Percentiles rank a stretch among this genome's conserved stretches.
These are phyloP conservation scores for Macrophya alboannulata DNA, from an alignment of 2,888 invertebrate species.

Conservation along the genomic window DNA sequence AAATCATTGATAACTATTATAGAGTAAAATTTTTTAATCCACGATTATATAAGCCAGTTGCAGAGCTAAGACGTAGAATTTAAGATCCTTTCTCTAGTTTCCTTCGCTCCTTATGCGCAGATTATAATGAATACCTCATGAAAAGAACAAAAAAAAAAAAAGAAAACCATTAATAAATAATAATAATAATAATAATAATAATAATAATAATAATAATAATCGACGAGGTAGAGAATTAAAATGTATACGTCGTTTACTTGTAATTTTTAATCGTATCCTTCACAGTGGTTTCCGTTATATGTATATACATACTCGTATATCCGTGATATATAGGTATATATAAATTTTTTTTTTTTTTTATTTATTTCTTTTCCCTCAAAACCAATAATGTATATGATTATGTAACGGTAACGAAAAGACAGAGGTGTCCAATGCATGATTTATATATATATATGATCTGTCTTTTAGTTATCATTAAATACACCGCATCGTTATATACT, in stretches of 20 bases:
- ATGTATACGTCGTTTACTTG: slow-evolving; percentile 35
- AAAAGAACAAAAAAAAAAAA: background rate
- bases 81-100: slow-evolving; percentile 23
- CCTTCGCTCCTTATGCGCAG: slow-evolving; percentile 29
- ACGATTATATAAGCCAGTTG: background rate
- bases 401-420: slow-evolving; percentile 27
- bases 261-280: slow-evolving; percentile 42
- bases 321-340: background rate
- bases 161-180: background rate
- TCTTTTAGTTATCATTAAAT: slow-evolving; percentile 13
- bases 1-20: slow-evolving; percentile 1
- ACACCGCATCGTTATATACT: slow-evolving; percentile 17
- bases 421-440: slow-evolving; percentile 10
- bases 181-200: slow-evolving; percentile 32
- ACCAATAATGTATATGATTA: slow-evolving; percentile 18
- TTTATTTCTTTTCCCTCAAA: background rate
- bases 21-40: background rate
- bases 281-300: background rate
- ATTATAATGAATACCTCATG: background rate
- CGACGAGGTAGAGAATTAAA: slow-evolving; percentile 2
- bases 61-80: background rate
- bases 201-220: slow-evolving; percentile 20
- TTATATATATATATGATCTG: background rate
- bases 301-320: no score
- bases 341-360: no score